A percentile compares a stretch with the other conserved stretches of the same genome.
These are phyloP conservation scores for Rhopalosiphum maidis DNA, from an alignment of 1,140 invertebrate species.

Conservation along the genomic window DNA sequence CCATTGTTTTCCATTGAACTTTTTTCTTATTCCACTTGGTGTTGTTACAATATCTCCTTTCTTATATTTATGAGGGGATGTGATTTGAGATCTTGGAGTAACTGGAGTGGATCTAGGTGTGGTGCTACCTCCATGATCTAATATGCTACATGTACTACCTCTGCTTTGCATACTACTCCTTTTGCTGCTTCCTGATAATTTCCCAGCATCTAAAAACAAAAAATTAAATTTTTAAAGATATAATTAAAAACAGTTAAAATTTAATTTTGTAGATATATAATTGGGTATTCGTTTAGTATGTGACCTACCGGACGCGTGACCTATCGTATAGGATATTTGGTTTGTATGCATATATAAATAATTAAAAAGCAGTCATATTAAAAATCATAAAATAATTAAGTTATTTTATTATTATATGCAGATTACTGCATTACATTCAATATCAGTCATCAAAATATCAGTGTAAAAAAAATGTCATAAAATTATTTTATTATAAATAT, in stretches of 20 bases:
- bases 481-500: too few relatives aligned
- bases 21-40: slow-evolving; percentile 95
- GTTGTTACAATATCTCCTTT: slow-evolving; percentile 98
- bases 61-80: slow-evolving; percentile 95
- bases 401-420: too few relatives aligned
- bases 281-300: too few relatives aligned
- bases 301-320: too few relatives aligned
- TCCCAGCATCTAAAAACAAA: slow-evolving; percentile 63
- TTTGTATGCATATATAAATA: too few relatives aligned
- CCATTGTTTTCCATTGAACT: slow-evolving; percentile 99
- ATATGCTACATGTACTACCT: slow-evolving; percentile 83
- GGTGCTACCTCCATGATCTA: slow-evolving; percentile 78
- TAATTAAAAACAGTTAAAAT: neutral
- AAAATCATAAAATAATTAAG: too few relatives aligned
- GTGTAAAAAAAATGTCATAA: too few relatives aligned
- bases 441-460: too few relatives aligned
- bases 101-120: slow-evolving; percentile 86
- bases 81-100: slow-evolving; percentile 88
- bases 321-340: too few relatives aligned
- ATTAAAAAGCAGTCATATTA: too few relatives aligned
- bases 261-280: neutral
- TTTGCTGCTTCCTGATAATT: slow-evolving; percentile 76
- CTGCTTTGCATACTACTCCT: slow-evolving; percentile 88
- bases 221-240: neutral
- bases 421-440: too few relatives aligned